phyloP scores from a whole-genome alignment of 1,140 invertebrate species.

The Tribolium castaneum region DNA sequence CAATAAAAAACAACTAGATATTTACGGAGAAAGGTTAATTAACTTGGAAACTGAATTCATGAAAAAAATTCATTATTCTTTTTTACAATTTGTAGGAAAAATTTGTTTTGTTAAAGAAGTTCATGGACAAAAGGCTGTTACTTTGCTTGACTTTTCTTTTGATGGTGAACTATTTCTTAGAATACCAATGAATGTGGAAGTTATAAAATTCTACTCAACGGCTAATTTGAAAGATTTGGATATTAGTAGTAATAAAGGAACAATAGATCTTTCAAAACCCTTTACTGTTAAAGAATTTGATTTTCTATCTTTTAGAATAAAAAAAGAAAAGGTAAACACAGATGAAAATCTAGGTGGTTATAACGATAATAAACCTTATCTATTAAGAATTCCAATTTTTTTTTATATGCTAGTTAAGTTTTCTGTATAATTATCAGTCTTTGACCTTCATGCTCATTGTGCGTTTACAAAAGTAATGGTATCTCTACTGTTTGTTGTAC shows the following conservation, averaged over 20 bases:
- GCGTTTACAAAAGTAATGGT: neutral
- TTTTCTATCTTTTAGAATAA: slow-evolving; percentile 28
- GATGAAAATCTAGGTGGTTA: slow-evolving; percentile 38
- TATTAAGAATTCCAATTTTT: slow-evolving; percentile 21
- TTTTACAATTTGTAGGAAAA: slow-evolving; percentile 40
- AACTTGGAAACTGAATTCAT: slow-evolving; percentile 36
- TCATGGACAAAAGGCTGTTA: slow-evolving; percentile 20
- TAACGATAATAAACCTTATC: slow-evolving; percentile 34
- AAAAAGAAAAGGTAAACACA: slow-evolving; percentile 37
- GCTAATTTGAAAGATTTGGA: slow-evolving; percentile 39
- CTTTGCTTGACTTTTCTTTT: slow-evolving; percentile 18
- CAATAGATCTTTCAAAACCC: slow-evolving; percentile 33
- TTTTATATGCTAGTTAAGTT: slow-evolving; percentile 35
- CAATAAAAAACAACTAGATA: slow-evolving; percentile 40
- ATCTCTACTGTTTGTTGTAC: slow-evolving; percentile 10
- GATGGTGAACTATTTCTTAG: slow-evolving; percentile 30
- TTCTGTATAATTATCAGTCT: slow-evolving; percentile 22
- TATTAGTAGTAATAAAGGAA: slow-evolving; percentile 26
- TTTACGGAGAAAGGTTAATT: slow-evolving; percentile 30
- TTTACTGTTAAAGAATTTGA: slow-evolving; percentile 33
- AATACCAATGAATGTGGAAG: slow-evolving; percentile 34
- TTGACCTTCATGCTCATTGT: neutral
- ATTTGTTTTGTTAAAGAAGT: slow-evolving; percentile 17
- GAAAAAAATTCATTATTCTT: slow-evolving; percentile 30
- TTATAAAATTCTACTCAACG: slow-evolving; percentile 40